These are phyloP conservation scores for Equus przewalskii DNA, from an alignment of 2,113 vertebrate species.

Conservation along the genomic window DNA sequence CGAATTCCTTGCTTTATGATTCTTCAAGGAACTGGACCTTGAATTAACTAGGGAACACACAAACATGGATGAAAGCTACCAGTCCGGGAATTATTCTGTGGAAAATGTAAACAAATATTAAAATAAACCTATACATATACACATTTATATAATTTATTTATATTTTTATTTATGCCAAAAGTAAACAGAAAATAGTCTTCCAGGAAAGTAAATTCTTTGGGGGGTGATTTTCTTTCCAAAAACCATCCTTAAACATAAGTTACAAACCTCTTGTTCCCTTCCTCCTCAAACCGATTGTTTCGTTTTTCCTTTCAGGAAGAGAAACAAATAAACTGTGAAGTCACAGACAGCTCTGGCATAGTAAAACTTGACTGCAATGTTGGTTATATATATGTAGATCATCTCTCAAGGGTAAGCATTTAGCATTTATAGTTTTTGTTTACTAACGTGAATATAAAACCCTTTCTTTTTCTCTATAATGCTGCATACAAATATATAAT, in stretches of 20 bases:
- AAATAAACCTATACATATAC: neutral
- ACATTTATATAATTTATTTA: neutral
- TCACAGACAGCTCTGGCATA: conserved; percentile 87
- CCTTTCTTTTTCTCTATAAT: neutral
- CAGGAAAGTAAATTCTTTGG: conserved; percentile 16
- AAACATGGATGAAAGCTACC: neutral
- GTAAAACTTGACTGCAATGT: conserved; percentile 91
- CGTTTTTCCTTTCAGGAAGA: conserved; percentile 89
- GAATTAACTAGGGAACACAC: neutral
- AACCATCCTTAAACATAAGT: neutral
- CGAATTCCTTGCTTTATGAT: neutral
- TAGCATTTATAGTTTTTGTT: conserved; percentile 3
- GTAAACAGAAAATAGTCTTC: conserved; percentile 34
- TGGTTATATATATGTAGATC: conserved; percentile 91
- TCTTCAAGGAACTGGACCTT: neutral
- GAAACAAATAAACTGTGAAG: conserved; percentile 92
- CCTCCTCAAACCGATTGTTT: neutral
- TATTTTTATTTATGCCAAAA: neutral
- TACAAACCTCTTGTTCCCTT: neutral
- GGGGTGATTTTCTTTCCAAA: neutral
- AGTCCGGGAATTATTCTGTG: neutral
- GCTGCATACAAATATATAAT: neutral
- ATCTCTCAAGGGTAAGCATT: conserved; percentile 91
- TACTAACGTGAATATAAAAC: neutral
- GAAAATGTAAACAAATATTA: neutral